A percentile compares a stretch with the other conserved stretches of the same genome.
Evolutionary conservation across 23 tunicate genomes (phyloP).

Genomic region (Clavelina lepadiformis): DNA sequence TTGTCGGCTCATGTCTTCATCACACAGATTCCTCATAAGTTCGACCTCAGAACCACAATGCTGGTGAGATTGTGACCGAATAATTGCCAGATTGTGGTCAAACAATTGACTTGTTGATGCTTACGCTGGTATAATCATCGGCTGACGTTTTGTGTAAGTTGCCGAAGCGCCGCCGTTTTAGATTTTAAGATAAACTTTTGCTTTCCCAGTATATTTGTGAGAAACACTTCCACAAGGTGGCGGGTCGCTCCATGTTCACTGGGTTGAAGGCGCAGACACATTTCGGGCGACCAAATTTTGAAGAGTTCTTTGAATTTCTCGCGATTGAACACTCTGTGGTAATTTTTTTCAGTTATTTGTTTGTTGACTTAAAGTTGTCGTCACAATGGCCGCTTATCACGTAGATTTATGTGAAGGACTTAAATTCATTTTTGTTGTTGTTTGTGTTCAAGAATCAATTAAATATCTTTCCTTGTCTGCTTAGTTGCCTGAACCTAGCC

Average conservation of each 20-base stretch:
- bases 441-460: too few relatives aligned
- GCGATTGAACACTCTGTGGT: slow-evolving; percentile 18
- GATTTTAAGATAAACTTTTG: neutral
- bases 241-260: slow-evolving; percentile 82
- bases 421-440: too few relatives aligned
- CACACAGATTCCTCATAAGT: slow-evolving; percentile 59
- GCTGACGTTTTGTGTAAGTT: neutral
- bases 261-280: slow-evolving; percentile 84
- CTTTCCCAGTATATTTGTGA: slow-evolving; percentile 73
- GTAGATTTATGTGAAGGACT: too few relatives aligned
- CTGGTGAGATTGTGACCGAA: too few relatives aligned
- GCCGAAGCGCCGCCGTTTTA: neutral
- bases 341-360: too few relatives aligned
- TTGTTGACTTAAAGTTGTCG: too few relatives aligned
- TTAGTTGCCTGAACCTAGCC: too few relatives aligned
- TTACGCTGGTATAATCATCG: too few relatives aligned
- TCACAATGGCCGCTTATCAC: too few relatives aligned
- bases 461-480: too few relatives aligned
- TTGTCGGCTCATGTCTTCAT: slow-evolving; percentile 66
- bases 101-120: too few relatives aligned
- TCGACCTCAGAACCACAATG: slow-evolving; percentile 89
- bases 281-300: slow-evolving; percentile 88
- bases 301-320: slow-evolving; percentile 35
- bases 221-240: slow-evolving; percentile 49
- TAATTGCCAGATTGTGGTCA: too few relatives aligned